These are phyloP conservation scores for Sander vitreus DNA, from an alignment of 2,113 vertebrate species.

Conservation along the genomic window DNA sequence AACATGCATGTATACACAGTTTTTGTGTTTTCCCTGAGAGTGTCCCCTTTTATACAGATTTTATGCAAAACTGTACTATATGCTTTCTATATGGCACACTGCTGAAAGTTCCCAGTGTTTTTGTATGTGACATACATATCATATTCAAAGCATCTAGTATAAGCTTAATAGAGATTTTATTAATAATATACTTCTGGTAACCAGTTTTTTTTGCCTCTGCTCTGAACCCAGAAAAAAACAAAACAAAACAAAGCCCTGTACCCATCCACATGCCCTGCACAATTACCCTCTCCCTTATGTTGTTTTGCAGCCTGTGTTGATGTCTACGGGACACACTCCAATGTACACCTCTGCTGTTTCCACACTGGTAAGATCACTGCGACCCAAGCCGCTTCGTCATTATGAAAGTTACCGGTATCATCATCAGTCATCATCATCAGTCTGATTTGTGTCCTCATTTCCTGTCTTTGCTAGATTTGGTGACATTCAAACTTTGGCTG, in stretches of 20 bases:
- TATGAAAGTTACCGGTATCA: constrained; percentile 15
- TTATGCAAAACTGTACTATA: neutral
- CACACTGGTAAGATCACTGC: constrained; percentile 85
- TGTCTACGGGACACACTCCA: constrained; percentile 87
- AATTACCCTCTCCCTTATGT: constrained; percentile 79
- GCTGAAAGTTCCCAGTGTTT: neutral
- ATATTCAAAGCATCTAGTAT: neutral
- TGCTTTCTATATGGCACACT: constrained; percentile 8
- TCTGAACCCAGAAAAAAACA: constrained; percentile 9
- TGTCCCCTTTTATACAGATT: neutral
- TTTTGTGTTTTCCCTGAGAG: neutral
- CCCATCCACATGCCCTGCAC: constrained; percentile 45
- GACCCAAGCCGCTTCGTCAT: constrained; percentile 34
- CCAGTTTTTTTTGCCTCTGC: constrained; percentile 7
- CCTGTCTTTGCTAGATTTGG: constrained; percentile 18
- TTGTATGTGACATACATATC: neutral
- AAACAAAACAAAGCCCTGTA: constrained; percentile 13
- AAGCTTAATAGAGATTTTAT: neutral
- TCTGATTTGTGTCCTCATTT: constrained; percentile 46
- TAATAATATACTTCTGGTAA: constrained; percentile 5
- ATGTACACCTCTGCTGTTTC: constrained; percentile 88
- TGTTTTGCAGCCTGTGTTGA: constrained; percentile 87
- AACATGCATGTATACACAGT: neutral
- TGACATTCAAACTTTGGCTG: constrained; percentile 32
- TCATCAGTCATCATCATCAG: constrained; percentile 58